Conservation (phyloP, 2,113 vertebrate genomes). For the Phylloscopus whistleri region DNA sequence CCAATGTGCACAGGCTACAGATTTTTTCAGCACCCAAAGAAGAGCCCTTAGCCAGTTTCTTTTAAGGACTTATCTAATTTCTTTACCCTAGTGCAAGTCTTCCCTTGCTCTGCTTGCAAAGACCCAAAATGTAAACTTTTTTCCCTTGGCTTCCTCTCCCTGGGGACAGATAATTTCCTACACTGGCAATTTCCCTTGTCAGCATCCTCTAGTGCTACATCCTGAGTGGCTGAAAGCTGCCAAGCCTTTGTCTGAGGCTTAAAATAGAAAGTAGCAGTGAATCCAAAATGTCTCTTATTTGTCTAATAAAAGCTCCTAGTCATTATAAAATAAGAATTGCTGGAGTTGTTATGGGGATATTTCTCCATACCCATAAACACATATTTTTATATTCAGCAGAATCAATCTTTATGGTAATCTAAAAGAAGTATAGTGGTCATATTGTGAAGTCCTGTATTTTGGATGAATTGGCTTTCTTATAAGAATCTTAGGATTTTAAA, state of each 20-base stretch:
- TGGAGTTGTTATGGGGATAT: neutral
- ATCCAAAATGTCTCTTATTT: neutral
- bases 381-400: neutral
- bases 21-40: neutral
- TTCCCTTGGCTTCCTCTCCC: neutral
- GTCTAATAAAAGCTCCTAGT: neutral
- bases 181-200: neutral
- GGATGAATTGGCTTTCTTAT: neutral
- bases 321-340: neutral
- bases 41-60: neutral
- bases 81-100: neutral
- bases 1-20: neutral
- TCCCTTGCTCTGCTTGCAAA: neutral
- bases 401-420: neutral
- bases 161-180: neutral
- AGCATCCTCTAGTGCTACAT: neutral
- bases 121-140: neutral
- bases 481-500: neutral
- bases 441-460: neutral
- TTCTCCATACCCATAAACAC: neutral
- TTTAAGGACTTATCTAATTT: neutral
- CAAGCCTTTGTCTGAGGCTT: neutral
- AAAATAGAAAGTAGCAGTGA: neutral
- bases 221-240: neutral
- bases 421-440: neutral